These are phyloP conservation scores for Thelaira solivaga DNA, from an alignment of 2,888 invertebrate species.

Conservation along the genomic window DNA sequence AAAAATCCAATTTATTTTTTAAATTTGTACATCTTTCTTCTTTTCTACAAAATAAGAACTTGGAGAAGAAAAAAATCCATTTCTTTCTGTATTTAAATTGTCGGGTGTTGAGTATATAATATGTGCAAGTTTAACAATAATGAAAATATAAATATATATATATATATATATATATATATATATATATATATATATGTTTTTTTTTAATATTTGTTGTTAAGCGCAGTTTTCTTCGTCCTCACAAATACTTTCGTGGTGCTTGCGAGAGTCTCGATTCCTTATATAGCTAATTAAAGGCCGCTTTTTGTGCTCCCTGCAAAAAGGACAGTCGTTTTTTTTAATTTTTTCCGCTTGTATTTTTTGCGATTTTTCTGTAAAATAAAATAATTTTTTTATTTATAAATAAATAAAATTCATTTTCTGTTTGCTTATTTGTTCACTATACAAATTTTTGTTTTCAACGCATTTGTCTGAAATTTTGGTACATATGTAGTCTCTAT, in stretches of 20 bases:
- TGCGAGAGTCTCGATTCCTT: constrained; percentile 78
- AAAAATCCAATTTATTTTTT: too few relatives aligned
- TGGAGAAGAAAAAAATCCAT: too few relatives aligned
- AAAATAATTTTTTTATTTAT: too few relatives aligned
- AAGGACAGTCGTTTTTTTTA: constrained; percentile 77
- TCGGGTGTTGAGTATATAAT: too few relatives aligned
- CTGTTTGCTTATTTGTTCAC: too few relatives aligned
- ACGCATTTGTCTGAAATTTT: too few relatives aligned
- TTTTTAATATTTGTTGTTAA: not conserved
- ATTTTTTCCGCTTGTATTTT: constrained; percentile 73
- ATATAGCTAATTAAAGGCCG: constrained; percentile 78
- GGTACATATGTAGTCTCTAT: too few relatives aligned
- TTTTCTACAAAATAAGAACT: too few relatives aligned
- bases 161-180: not conserved
- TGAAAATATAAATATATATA: not conserved
- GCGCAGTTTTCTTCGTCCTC: constrained; percentile 76
- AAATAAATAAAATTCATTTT: too few relatives aligned
- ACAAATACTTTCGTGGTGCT: constrained; percentile 78
- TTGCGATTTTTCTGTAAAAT: constrained; percentile 72
- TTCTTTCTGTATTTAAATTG: not conserved
- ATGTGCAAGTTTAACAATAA: not conserved
- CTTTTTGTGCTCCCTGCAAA: constrained; percentile 79
- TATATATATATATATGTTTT: not conserved
- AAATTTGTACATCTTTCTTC: too few relatives aligned
- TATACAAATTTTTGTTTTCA: too few relatives aligned